Base-by-base conservation (phyloP, 1,140 invertebrate genomes). In the Zaprionus gabonicus region DNA sequence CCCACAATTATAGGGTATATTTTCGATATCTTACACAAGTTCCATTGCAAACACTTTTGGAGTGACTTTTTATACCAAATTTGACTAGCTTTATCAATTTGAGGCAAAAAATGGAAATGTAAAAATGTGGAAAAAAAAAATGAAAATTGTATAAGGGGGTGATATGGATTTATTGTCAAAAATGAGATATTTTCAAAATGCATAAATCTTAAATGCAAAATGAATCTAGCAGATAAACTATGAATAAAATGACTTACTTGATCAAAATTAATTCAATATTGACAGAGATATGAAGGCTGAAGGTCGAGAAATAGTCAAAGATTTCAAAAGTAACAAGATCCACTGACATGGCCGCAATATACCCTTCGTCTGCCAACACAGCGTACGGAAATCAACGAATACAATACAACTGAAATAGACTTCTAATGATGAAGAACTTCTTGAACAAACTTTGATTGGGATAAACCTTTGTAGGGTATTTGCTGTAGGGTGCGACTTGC, bases 401-500 rank as follows among this genome's bases (percentile, higher is more conserved):
- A 9, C 1, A 17, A 17, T 9, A 44, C n/a, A 2, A 17, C n/a
- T 41, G 0, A 15, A 41, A 41, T 6, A n/a, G 15, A 41, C 5
- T 41, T 15, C 6, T 5, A 7, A 41, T 41, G 2, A 2, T 41
- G 0, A 6, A 41, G n/a, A 34, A 34, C 9, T 41, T 41, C 38
- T 2, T 7, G 6, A 41, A 7, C 15, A 17, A 46, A n/a, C n/a
- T 46, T n/a, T 17, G n/a, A 9, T 46, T 17, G 41, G n/a, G 2
- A 3, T 46, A 46, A 46, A 17, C 41, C 6, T 17, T n/a, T 25
- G 17, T 4, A 49, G 46, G 20, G 46, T 25, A 51, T 76, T 28
- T 64, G n/a, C 3, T 60, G 25, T 55, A 15, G 13, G 27, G n/a
- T n/a, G 38, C 27, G 55, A 41, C 36, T 66, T 64, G 55, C 60